A percentile compares a stretch with the other conserved stretches of the same genome.
These are phyloP conservation scores for Periophthalmodon schlosseri DNA, from an alignment of 2,113 vertebrate species.

Conservation along the genomic window DNA sequence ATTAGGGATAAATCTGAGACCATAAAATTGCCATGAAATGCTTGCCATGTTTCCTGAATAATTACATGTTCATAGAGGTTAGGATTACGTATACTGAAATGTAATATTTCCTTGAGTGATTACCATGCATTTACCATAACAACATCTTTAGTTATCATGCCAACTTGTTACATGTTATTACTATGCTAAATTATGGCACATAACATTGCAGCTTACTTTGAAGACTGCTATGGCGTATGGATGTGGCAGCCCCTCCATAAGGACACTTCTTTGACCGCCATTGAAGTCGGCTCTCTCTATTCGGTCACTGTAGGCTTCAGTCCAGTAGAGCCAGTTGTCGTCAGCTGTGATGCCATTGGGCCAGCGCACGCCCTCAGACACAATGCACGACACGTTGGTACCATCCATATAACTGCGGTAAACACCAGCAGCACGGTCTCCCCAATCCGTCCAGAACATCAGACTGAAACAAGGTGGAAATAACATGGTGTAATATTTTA, in stretches of 20 bases:
- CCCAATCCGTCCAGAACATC: constrained; percentile 99
- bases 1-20: no score
- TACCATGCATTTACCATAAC: no score
- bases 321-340: constrained; percentile 95
- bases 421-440: constrained; percentile 86
- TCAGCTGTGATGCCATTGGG: constrained; percentile 94
- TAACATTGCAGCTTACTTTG: constrained; percentile 76
- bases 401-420: constrained; percentile 94
- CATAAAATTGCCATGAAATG: no score
- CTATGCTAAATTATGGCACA: no score
- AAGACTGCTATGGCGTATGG: constrained; percentile 96
- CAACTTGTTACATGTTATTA: no score
- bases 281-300: constrained; percentile 89
- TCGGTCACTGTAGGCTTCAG: constrained; percentile 93
- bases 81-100: no score
- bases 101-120: no score
- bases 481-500: not conserved
- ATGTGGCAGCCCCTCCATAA: constrained; percentile 92
- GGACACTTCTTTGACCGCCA: constrained; percentile 84
- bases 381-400: constrained; percentile 79
- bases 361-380: constrained; percentile 91
- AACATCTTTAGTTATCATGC: no score
- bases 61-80: no score
- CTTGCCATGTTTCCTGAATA: no score
- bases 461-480: constrained; percentile 71